Base-by-base conservation (phyloP, 2,797 vertebrate species). In the Pempheris klunzingeri region DNA sequence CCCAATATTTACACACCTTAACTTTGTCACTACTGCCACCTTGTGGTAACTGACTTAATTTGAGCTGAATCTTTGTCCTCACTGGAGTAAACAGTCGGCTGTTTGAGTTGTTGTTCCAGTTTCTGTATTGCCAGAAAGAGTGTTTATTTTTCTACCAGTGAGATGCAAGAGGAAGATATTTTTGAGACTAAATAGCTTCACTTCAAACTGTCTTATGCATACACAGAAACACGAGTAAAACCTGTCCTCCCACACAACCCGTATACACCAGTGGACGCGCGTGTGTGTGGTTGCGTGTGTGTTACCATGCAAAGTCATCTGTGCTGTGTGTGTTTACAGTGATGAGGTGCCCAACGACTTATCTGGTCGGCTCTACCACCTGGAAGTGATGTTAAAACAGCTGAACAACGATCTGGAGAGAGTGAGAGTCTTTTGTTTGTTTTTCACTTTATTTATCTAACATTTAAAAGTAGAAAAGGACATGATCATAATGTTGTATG, bases 351-450 rank as follows among this genome's bases (percentile, higher is more conserved):
- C 94, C 10, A 88, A 91, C 30, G 95, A 97, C 22, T 87, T 99
- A 84, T 94, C 96, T 0, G 96, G 96, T 53, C 97, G 97, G 14
- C 95, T 99, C 22, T 89, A 94, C 87, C 96, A 97, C 71, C 92
- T 99, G 84, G 97, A 99, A 60, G 96, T 96, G 69, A 97, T 98
- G 96, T 70, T 99, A 39, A 96, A 96, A 38, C 97, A 98, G 83
- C 95, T 99, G 4, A 98, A 98, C 90, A 96, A 55, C 0, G 97
- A 99, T 86, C 92, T 99, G 74, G 96, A 98, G 85, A 97, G 95
- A 89, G 97, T 97, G 83, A 92, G 86, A 74, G 30, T 24, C 1
- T 60, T 61, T 41, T 43, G 20, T 34, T 15, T 28, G 1, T 64
- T 68, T 49, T 44, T 34, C 4, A 24, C 15, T 17, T 12, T 46